Percentiles rank a stretch among this genome's conserved stretches.
Evolutionary conservation across 1,140 invertebrate genomes (phyloP).

Genomic region (Drosophila nannoptera): DNA sequence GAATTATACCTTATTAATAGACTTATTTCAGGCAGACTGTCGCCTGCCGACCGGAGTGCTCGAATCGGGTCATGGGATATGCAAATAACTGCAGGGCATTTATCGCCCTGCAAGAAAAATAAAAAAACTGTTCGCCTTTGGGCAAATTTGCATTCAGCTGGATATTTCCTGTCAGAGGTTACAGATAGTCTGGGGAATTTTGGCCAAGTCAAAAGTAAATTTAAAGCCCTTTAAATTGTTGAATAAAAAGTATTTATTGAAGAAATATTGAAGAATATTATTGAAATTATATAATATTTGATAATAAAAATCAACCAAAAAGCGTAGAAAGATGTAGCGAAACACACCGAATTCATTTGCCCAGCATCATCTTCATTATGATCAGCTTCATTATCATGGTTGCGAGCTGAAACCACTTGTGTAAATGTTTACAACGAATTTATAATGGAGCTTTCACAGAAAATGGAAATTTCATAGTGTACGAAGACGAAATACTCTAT

Average conservation of each 20-base stretch:
- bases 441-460: slow-evolving; percentile 55
- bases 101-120: too few species aligned
- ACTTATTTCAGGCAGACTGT: slow-evolving; percentile 12
- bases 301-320: neutral
- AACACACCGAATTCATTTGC: slow-evolving; percentile 8
- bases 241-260: too few species aligned
- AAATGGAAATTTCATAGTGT: slow-evolving; percentile 8
- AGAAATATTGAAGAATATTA: too few species aligned
- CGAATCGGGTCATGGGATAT: slow-evolving; percentile 21
- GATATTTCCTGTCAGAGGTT: slow-evolving; percentile 2
- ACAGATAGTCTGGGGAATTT: slow-evolving; percentile 10
- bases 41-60: neutral
- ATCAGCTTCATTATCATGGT: neutral
- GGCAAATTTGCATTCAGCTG: neutral
- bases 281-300: too few species aligned
- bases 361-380: slow-evolving; percentile 3
- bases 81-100: slow-evolving; percentile 46
- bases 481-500: slow-evolving; percentile 14
- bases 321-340: slow-evolving; percentile 9
- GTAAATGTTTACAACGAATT: slow-evolving; percentile 77
- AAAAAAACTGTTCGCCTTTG: slow-evolving; percentile 19
- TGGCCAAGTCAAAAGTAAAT: slow-evolving; percentile 6
- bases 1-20: slow-evolving; percentile 2
- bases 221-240: too few species aligned
- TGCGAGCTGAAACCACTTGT: slow-evolving; percentile 59